These are phyloP conservation scores for Rotaria socialis DNA, from an alignment of 2,888 invertebrate genomes.

Conservation along the genomic window DNA sequence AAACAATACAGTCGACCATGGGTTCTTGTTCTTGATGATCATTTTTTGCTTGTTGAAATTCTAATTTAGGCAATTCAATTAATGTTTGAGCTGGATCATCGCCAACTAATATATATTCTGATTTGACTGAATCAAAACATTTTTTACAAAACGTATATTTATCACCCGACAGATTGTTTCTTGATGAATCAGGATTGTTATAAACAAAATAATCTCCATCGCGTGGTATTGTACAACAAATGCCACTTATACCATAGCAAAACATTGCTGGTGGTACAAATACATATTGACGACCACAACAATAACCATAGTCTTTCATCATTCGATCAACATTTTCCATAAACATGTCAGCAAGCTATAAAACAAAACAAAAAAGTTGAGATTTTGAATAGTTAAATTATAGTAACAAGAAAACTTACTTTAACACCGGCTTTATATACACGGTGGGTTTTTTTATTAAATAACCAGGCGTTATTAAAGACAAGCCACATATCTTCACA, in stretches of 20 bases:
- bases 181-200: slow-evolving; percentile 40
- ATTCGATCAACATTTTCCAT: slow-evolving; percentile 95
- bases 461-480: slow-evolving; percentile 99
- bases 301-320: slow-evolving; percentile 95
- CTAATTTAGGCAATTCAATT: slow-evolving; percentile 51
- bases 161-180: slow-evolving; percentile 50
- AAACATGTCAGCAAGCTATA: slow-evolving; percentile 84
- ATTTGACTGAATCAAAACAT: slow-evolving; percentile 98
- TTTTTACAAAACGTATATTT: slow-evolving; percentile 99
- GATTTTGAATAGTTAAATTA: not conserved
- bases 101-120: slow-evolving; percentile 91
- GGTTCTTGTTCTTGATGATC: slow-evolving; percentile 49
- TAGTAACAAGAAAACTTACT: not conserved
- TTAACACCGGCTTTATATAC: slow-evolving; percentile 97
- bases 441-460: slow-evolving; percentile 92
- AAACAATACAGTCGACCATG: slow-evolving; percentile 89
- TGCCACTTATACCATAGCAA: slow-evolving; percentile 87
- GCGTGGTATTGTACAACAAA: slow-evolving; percentile 86
- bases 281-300: slow-evolving; percentile 96
- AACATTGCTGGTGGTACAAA: slow-evolving; percentile 98
- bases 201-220: slow-evolving; percentile 88
- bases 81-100: slow-evolving; percentile 85
- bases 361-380: not conserved
- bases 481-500: slow-evolving; percentile 99
- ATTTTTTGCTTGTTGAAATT: slow-evolving; percentile 47